Conservation (phyloP, 2,888 invertebrate species). For the Drosophila subsilvestris region DNA sequence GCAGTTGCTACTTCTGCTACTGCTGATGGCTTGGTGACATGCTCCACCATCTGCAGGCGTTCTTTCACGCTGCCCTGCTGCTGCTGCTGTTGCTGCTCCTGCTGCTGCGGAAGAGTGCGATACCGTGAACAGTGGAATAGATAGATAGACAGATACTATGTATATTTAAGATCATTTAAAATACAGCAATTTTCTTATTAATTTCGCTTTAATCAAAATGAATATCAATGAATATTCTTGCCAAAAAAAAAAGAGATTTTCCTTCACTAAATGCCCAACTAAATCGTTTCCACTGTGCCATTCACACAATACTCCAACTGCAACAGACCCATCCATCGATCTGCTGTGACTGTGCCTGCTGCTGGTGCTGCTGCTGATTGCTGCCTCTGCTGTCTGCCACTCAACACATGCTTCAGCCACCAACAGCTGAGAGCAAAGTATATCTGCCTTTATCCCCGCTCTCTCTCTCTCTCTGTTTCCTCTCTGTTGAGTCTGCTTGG, state of each 20-base stretch:
- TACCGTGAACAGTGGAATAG: background rate
- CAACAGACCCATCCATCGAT: conserved; percentile 22
- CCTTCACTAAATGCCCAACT: no score
- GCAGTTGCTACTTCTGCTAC: background rate
- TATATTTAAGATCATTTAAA: no score
- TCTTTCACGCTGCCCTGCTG: conserved; percentile 1
- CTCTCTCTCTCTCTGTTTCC: background rate
- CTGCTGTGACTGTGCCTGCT: background rate
- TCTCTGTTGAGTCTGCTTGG: conserved; percentile 9
- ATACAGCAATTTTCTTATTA: no score
- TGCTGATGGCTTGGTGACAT: conserved; percentile 18
- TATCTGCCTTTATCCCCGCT: background rate
- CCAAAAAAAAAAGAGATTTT: no score
- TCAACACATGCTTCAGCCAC: conserved; percentile 25
- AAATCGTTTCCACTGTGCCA: conserved; percentile 4
- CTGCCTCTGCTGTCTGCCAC: background rate
- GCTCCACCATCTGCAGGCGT: conserved; percentile 27
- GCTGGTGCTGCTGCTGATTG: conserved; percentile 14
- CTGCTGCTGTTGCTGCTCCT: background rate
- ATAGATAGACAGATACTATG: background rate
- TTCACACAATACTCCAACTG: background rate
- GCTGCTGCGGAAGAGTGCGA: background rate
- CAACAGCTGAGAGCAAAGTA: conserved; percentile 19
- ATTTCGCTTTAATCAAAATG: no score
- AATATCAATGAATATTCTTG: no score